phyloP scores from a whole-genome alignment of 2,113 vertebrate species.

The Verasper variegatus region DNA sequence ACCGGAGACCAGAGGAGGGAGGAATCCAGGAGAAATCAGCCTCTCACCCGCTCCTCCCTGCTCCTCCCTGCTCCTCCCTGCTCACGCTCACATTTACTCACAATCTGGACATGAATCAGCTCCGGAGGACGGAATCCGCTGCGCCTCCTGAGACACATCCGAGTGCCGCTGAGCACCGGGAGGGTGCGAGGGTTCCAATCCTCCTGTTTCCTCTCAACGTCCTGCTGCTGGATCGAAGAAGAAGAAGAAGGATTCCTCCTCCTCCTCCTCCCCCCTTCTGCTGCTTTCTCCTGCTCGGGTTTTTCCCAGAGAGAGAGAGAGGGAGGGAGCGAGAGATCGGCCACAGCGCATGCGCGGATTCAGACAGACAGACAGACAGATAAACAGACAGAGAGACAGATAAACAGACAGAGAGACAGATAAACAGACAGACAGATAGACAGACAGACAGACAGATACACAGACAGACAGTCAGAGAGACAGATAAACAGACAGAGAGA shows the following conservation, averaged over 20 bases:
- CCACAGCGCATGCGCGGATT: constrained; percentile 84
- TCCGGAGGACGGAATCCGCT: constrained; percentile 82
- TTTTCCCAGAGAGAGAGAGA: constrained; percentile 64
- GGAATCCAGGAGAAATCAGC: constrained; percentile 34
- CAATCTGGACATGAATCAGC: constrained; percentile 83
- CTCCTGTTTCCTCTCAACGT: no score
- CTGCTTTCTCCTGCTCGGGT: constrained; percentile 63
- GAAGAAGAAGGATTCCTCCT: constrained; percentile 46
- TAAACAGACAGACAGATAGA: no score
- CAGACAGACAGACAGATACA: no score
- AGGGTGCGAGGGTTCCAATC: no score
- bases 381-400: no score
- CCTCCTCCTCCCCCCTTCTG: constrained; percentile 46
- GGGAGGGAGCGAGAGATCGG: constrained; percentile 52
- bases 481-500: no score
- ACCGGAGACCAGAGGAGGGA: background rate
- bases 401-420: no score
- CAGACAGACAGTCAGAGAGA: no score
- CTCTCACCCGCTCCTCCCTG: background rate
- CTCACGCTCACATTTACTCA: constrained; percentile 75
- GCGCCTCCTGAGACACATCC: constrained; percentile 86
- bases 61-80: background rate
- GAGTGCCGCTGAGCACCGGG: constrained; percentile 53
- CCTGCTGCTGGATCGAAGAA: constrained; percentile 35
- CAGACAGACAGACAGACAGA: background rate